Base-by-base conservation (phyloP, 2,888 invertebrate genomes). In the Cecidostiba fungosa region DNA sequence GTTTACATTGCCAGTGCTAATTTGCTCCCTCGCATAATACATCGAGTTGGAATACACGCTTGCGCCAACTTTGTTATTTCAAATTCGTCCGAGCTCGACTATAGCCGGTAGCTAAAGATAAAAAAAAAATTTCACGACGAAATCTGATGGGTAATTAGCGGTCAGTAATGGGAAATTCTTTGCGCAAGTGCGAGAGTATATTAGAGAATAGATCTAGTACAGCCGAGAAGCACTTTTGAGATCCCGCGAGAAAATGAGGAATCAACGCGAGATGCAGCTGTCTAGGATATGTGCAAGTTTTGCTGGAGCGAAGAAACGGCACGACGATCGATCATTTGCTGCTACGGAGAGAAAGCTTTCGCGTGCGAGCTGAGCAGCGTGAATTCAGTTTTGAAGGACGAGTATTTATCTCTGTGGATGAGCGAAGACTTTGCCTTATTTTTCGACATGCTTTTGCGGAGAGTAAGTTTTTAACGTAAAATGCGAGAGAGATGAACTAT, bases 291-390 rank as follows among this genome's bases (percentile, higher is more conserved):
- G 6, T 10, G 29, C 3, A 10, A 39, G 39, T 39, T 39, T 39
- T 12, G 10, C 39, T 39, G 39, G 0, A 10, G 39, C 12, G 62
- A 66, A 66, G 66, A 29, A 66, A 66, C 10, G 29, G 62, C n/a
- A n/a, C n/a, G 19, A 2, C 50, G 82, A 82, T 82, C 74, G 66
- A 82, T 82, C 76, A 77, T 82, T 76, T 36, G 43, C 43, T 3
- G 32, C 19, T 36, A 26, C n/a, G 0, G 23, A 0, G 23, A 62
- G 29, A 29, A 12, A 23, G 12, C 32, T 54, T 54, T 54, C 54
- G n/a, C 54, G 0, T 16, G 54, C 5, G n/a, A 16, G 54, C 12
- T 5, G n/a, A 47, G 47, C 6, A 54, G 54, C 54, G 23, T n/a
- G 54, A 80, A 80, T 80, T 36, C 39, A 36, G 72, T 80, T 80